A percentile compares a stretch with the other conserved stretches of the same genome.
These are phyloP conservation scores for Pteronotus mesoamericanus DNA, from an alignment of 2,797 vertebrate species.

Conservation along the genomic window DNA sequence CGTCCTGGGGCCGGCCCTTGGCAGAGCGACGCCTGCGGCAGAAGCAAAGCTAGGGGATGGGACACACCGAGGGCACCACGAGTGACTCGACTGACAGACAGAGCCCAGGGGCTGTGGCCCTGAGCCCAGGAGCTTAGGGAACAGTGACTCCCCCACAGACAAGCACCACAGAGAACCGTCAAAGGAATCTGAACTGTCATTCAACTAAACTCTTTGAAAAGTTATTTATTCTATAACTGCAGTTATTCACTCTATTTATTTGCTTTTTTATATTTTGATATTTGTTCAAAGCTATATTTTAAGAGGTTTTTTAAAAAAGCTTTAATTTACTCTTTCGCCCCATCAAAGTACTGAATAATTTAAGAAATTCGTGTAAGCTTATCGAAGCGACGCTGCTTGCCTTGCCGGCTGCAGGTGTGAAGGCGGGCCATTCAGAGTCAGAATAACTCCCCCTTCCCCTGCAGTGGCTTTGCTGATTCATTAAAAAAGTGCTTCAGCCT, in stretches of 20 bases:
- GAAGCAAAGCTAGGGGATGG: conserved; percentile 69
- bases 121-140: not conserved
- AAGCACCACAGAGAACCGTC: not conserved
- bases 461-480: not conserved
- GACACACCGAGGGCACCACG: conserved; percentile 52
- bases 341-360: not conserved
- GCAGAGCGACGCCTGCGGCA: conserved; percentile 55
- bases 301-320: not conserved
- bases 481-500: conserved; percentile 43
- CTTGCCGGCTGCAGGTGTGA: not conserved
- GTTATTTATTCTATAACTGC: not conserved
- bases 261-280: not conserved
- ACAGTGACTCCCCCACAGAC: conserved; percentile 50
- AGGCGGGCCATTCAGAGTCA: not conserved
- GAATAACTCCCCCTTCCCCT: not conserved
- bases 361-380: not conserved
- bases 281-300: not conserved
- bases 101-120: conserved; percentile 22
- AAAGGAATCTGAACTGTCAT: conserved; percentile 22
- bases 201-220: conserved; percentile 45
- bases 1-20: conserved; percentile 75
- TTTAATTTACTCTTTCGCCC: not conserved
- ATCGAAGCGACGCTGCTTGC: not conserved
- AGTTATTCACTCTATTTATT: not conserved
- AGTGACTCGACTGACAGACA: conserved; percentile 71